phyloP scores from a whole-genome alignment of 2,797 vertebrate species.

The Cirrhinus mrigala region DNA sequence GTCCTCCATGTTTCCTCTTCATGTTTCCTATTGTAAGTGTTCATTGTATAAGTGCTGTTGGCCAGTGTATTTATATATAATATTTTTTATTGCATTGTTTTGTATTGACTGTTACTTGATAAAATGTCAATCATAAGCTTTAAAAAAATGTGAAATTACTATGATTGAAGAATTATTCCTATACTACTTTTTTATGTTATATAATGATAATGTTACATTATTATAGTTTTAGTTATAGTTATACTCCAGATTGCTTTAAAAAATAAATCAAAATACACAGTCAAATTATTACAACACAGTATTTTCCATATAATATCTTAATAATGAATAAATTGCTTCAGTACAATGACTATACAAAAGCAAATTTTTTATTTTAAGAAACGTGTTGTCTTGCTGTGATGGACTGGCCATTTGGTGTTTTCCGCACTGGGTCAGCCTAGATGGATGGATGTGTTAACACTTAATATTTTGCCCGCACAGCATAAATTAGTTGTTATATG shows the following conservation, averaged over 20 bases:
- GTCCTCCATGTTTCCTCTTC: not conserved
- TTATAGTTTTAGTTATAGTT: no score
- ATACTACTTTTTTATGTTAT: not conserved
- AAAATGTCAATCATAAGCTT: not conserved
- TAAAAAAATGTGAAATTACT: not conserved
- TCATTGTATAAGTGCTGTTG: not conserved
- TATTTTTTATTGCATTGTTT: not conserved
- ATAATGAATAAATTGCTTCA: not conserved
- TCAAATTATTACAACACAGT: not conserved
- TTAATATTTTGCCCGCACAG: not conserved
- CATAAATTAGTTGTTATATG: not conserved
- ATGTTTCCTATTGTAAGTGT: constrained; percentile 2
- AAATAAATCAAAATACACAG: no score
- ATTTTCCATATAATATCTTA: not conserved
- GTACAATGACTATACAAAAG: not conserved
- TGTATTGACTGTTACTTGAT: not conserved
- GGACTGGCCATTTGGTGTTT: not conserved
- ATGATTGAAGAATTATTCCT: not conserved
- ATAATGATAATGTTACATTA: not conserved
- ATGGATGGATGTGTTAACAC: not conserved
- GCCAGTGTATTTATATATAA: not conserved
- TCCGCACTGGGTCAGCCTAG: not conserved
- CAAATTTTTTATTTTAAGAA: not conserved
- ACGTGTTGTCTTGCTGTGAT: not conserved
- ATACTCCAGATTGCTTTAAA: not conserved